phyloP scores from a whole-genome alignment of 2,888 invertebrate genomes.

The Ashinkailepas kermadecensis region DNA sequence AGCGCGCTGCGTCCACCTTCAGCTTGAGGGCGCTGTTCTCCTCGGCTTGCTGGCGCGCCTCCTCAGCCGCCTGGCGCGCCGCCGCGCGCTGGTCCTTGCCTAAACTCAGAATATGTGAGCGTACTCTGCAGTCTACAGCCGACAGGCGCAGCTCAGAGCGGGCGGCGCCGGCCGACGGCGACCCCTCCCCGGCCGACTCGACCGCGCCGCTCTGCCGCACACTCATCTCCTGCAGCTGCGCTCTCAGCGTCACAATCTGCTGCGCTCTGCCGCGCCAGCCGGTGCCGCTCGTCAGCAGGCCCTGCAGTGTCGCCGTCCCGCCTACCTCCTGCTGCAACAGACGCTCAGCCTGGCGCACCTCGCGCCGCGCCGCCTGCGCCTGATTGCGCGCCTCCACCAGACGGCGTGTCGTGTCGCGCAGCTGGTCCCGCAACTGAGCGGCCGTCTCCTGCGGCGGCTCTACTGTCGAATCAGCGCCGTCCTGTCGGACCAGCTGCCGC shows the following conservation, averaged over 20 bases:
- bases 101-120: not conserved
- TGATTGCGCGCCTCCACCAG: slow-evolving; percentile 19
- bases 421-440: not conserved
- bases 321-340: slow-evolving; percentile 9
- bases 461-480: not conserved
- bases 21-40: not conserved
- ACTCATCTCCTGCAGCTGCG: slow-evolving; percentile 12
- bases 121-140: not conserved
- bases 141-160: slow-evolving; percentile 10
- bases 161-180: not conserved
- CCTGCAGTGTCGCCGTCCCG: not conserved
- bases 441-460: not conserved
- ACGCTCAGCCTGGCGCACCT: not conserved
- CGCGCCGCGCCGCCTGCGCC: not conserved
- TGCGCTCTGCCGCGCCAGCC: slow-evolving; percentile 10
- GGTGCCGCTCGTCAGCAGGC: not conserved
- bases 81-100: not conserved
- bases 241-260: slow-evolving; percentile 1
- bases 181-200: too few species aligned
- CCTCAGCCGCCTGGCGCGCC: not conserved
- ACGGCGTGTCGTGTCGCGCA: not conserved
- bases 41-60: not conserved
- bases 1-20: slow-evolving; percentile 7
- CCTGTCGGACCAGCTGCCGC: not conserved
- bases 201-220: not conserved